phyloP scores from a whole-genome alignment of 1,140 invertebrate species.

The Maconellicoccus hirsutus region DNA sequence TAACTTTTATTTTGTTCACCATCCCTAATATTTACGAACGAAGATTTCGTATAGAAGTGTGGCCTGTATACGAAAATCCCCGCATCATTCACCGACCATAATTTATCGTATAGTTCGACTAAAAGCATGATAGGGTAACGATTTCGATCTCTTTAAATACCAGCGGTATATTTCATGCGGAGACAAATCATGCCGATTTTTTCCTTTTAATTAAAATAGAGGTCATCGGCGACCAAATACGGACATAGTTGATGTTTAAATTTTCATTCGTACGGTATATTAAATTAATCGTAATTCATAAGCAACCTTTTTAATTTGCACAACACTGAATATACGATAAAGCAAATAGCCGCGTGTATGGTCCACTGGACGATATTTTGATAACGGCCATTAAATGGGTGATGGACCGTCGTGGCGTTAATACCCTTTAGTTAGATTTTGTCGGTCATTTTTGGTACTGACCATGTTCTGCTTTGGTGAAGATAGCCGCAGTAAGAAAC shows the following conservation, averaged over 20 bases:
- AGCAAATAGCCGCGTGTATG: neutral
- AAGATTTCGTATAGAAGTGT: conserved; percentile 2
- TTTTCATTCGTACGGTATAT: no score
- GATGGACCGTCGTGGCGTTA: neutral
- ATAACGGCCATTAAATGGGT: conserved; percentile 3
- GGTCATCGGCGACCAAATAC: no score
- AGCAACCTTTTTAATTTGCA: neutral
- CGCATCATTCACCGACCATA: neutral
- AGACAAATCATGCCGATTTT: neutral
- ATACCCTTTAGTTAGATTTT: conserved; percentile 4
- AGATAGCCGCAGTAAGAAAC: conserved; percentile 1
- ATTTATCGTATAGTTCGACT: neutral
- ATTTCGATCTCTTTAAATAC: conserved; percentile 4
- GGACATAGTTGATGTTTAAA: no score
- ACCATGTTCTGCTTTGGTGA: neutral
- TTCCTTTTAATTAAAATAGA: neutral
- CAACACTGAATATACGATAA: neutral
- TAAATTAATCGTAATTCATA: neutral
- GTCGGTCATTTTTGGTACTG: conserved; percentile 2
- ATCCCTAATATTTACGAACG: conserved; percentile 1
- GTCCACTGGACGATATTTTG: neutral
- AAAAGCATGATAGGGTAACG: neutral
- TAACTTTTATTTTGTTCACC: conserved; percentile 5
- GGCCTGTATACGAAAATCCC: neutral
- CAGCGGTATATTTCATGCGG: neutral